phyloP scores from a whole-genome alignment of 64 coral and sea anemone genomes.

The Porites australiensis region DNA sequence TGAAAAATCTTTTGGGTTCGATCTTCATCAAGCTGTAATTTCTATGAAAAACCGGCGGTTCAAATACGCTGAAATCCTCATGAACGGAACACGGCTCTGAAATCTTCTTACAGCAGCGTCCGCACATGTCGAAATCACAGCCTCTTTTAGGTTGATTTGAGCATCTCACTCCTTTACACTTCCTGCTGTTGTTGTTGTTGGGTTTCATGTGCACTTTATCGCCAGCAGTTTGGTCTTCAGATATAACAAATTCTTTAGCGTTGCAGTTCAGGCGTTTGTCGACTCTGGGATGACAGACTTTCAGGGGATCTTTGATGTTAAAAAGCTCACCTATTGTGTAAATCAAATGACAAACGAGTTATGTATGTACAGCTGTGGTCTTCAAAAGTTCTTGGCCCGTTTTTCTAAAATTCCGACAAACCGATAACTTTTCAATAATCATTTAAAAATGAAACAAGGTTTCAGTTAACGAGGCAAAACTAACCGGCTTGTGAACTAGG shows the following conservation, averaged over 20 bases:
- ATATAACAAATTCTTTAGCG: constrained; percentile 37
- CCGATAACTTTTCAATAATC: no score
- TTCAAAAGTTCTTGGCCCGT: no score
- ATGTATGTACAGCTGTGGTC: no score
- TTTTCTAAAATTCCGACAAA: no score
- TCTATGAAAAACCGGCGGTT: constrained; percentile 51
- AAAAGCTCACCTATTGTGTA: constrained; percentile 82
- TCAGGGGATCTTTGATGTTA: constrained; percentile 84
- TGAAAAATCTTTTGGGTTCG: constrained; percentile 75
- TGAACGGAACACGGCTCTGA: constrained; percentile 79
- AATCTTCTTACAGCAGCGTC: constrained; percentile 85
- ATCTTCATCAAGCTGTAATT: constrained; percentile 80
- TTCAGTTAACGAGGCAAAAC: no score
- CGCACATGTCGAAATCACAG: constrained; percentile 92
- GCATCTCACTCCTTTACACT: constrained; percentile 74
- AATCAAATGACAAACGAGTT: not conserved
- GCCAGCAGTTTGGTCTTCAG: constrained; percentile 1
- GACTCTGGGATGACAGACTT: constrained; percentile 55
- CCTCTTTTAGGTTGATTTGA: constrained; percentile 88
- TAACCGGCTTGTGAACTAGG: no score
- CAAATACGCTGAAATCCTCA: constrained; percentile 69
- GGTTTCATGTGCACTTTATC: constrained; percentile 22
- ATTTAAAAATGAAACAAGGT: no score
- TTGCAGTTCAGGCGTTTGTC: constrained; percentile 38
- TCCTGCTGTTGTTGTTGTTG: constrained; percentile 7